A percentile compares a stretch with the other conserved stretches of the same genome.
phyloP scores from a whole-genome alignment of 2,113 vertebrate genomes.

The Esox niger region DNA sequence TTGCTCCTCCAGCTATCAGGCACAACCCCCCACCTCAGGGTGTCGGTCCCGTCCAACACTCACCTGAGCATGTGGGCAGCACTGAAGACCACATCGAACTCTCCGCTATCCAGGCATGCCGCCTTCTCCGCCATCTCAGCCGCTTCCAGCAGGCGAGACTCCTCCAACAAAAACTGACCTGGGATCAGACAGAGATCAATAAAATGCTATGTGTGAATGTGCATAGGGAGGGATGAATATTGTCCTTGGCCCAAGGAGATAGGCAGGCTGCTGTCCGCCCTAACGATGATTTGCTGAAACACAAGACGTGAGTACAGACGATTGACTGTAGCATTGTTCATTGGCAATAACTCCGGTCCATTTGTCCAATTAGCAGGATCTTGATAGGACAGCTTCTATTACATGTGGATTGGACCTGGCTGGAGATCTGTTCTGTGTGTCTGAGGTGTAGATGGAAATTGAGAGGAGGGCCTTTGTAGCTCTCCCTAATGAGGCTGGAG shows the following conservation, averaged over 20 bases:
- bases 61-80: constrained; percentile 99
- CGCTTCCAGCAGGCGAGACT: constrained; percentile 89
- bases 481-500: constrained; percentile 4
- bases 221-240: constrained; percentile 28
- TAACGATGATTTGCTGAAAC: constrained; percentile 46
- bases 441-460: constrained; percentile 18
- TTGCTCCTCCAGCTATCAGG: background rate
- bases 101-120: constrained; percentile 84
- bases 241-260: constrained; percentile 43
- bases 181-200: constrained; percentile 38
- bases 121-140: constrained; percentile 98
- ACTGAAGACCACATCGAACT: constrained; percentile 98
- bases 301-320: constrained; percentile 20
- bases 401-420: background rate
- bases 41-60: constrained; percentile 17
- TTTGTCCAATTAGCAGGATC: constrained; percentile 50
- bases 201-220: background rate
- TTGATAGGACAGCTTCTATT: constrained; percentile 33
- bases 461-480: constrained; percentile 14
- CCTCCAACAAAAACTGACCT: constrained; percentile 98
- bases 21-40: background rate
- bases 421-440: constrained; percentile 12
- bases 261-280: constrained; percentile 14
- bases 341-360: constrained; percentile 45
- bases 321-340: constrained; percentile 16